phyloP scores from a whole-genome alignment of 2,888 invertebrate species.

The Tetrapedia diversipes region DNA sequence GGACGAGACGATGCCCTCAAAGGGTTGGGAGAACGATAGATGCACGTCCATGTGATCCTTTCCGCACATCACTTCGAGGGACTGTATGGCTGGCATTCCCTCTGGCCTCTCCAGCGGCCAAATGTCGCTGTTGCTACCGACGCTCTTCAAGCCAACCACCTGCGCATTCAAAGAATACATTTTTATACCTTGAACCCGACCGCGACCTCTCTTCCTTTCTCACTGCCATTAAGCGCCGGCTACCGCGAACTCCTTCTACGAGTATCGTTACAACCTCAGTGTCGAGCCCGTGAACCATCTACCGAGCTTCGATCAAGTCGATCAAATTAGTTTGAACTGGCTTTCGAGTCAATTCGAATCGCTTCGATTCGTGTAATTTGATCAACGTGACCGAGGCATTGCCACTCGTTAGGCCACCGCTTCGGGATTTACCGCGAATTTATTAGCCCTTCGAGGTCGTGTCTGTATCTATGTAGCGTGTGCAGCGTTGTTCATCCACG shows the following conservation, averaged over 20 bases:
- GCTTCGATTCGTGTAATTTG: too few species aligned
- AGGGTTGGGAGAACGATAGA: conserved; percentile 94
- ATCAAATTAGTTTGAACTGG: too few species aligned
- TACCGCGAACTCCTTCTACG: conserved; percentile 10
- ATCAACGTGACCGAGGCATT: too few species aligned
- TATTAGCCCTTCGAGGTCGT: background rate
- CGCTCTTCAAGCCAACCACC: conserved; percentile 79
- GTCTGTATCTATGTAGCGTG: conserved; percentile 6
- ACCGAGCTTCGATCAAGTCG: too few species aligned
- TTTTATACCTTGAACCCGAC: conserved; percentile 33
- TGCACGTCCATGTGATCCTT: conserved; percentile 98
- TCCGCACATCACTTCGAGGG: conserved; percentile 97
- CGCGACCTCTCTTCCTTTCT: conserved; percentile 25
- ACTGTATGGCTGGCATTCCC: conserved; percentile 95
- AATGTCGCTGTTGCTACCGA: conserved; percentile 86
- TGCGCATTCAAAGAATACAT: conserved; percentile 58
- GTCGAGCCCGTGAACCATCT: conserved; percentile 46
- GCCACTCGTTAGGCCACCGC: background rate
- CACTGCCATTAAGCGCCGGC: background rate
- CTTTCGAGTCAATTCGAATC: too few species aligned
- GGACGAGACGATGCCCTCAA: conserved; percentile 96
- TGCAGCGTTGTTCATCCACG: background rate
- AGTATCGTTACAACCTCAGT: conserved; percentile 27
- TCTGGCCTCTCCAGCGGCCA: conserved; percentile 95
- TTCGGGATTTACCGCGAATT: conserved; percentile 40